phyloP scores from a whole-genome alignment of 1,140 invertebrate genomes.

The Ericerus pela region DNA sequence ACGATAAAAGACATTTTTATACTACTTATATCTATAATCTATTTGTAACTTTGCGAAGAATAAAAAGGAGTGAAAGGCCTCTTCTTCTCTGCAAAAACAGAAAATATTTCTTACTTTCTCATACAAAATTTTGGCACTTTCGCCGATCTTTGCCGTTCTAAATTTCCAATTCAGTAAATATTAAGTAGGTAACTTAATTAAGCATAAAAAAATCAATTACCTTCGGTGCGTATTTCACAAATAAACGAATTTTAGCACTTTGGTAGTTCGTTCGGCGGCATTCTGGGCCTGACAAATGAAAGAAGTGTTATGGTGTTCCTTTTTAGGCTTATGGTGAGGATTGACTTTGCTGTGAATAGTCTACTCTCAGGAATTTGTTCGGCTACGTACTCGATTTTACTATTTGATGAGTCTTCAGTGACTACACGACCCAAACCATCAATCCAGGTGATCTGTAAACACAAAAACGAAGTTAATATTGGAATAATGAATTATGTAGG shows the following conservation, averaged over 20 bases:
- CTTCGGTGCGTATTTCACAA: slow-evolving; percentile 80
- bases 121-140: too few species aligned
- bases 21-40: too few species aligned
- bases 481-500: too few species aligned
- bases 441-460: slow-evolving; percentile 73
- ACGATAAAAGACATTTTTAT: too few species aligned
- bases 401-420: slow-evolving; percentile 36
- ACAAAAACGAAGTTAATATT: slow-evolving; percentile 25
- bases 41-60: too few species aligned
- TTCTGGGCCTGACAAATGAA: slow-evolving; percentile 85
- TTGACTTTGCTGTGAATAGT: slow-evolving; percentile 63
- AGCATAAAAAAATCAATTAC: too few species aligned
- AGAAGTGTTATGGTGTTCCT: slow-evolving; percentile 74
- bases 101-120: too few species aligned
- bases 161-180: too few species aligned
- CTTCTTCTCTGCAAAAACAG: too few species aligned
- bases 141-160: too few species aligned
- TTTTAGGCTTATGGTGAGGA: slow-evolving; percentile 70
- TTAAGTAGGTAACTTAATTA: too few species aligned
- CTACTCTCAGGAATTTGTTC: slow-evolving; percentile 44
- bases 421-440: slow-evolving; percentile 61
- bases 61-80: too few species aligned
- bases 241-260: slow-evolving; percentile 56
- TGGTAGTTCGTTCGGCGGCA: slow-evolving; percentile 64
- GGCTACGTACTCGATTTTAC: background rate